Base-by-base conservation (phyloP, 2,113 vertebrate species). In the Ctenomys sociabilis region DNA sequence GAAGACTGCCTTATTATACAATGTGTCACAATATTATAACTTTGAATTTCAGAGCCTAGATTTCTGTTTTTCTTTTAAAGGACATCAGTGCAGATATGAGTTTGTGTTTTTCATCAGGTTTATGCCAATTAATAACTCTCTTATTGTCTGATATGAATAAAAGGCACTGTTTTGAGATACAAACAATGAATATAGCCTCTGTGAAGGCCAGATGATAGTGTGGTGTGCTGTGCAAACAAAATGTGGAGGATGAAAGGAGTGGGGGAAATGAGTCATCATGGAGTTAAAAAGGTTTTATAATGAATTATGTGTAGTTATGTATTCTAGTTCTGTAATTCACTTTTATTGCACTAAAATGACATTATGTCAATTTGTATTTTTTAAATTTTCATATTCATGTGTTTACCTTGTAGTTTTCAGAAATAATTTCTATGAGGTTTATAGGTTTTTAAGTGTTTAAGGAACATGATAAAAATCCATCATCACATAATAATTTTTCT, bases 161-260 rank as follows among this genome's bases (percentile, higher is more conserved):
- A 85, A 95, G 17, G 26, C 77, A 91, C 37, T 59, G 43, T 75
- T 97, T 91, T 91, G 85, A 61, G 72, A 70, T 59, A 61, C 22
- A 88, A 37, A 85, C 75, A 82, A 93, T 85, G 22, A 97, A n/a
- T 52, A 57, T 52, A 94, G 52, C 9, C 22, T 90, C 64, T n/a
- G 13, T 68, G 72, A 89, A 70, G 82, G 40, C 45, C 85, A 96
- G 75, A 85, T 63, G 68, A 87, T 43, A 88, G 35, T 35, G 70
- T 61, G 7, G 13, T 70, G 57, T 87, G 30, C 30, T 49, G 0
- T 28, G 26, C 8, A 92, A 81, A 87, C 45, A 81, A 24, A 88
- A 12, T 24, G 16, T 37, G 9, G 66, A 75, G 75, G 61, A 28
- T 54, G 52, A 93, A 64, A 30, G 59, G 13, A 43, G n/a, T 4